These are phyloP conservation scores for Epinephelus cyanopodus DNA, from an alignment of 2,113 vertebrate species.

Conservation along the genomic window DNA sequence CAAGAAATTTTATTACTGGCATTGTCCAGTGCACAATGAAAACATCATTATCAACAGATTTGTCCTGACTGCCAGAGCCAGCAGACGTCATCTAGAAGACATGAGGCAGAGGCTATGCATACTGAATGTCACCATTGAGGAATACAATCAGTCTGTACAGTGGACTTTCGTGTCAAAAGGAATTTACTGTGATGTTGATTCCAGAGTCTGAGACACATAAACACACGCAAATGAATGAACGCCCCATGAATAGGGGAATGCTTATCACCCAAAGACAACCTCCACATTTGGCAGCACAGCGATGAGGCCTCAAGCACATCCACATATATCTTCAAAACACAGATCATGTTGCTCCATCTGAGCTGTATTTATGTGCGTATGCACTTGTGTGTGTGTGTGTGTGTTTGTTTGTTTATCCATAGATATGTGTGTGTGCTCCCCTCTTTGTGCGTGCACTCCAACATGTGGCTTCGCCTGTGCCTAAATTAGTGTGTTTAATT, in stretches of 20 bases:
- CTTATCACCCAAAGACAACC: slow-evolving; percentile 29
- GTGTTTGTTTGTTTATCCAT: neutral
- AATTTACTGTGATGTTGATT: neutral
- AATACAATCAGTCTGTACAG: too few relatives aligned
- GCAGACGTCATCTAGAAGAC: too few relatives aligned
- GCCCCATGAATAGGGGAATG: slow-evolving; percentile 6
- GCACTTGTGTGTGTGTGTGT: neutral
- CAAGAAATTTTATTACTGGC: too few relatives aligned
- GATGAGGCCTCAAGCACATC: neutral
- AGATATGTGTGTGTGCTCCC: neutral
- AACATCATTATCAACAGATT: too few relatives aligned
- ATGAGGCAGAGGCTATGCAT: too few relatives aligned
- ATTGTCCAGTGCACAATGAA: too few relatives aligned
- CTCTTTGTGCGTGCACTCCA: neutral
- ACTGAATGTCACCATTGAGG: too few relatives aligned
- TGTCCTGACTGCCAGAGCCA: too few relatives aligned
- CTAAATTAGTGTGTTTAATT: neutral
- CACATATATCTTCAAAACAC: slow-evolving; percentile 12
- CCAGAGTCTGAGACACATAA: neutral
- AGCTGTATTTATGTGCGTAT: neutral
- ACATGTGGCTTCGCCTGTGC: neutral
- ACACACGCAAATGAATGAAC: neutral
- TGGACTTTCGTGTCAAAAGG: too few relatives aligned
- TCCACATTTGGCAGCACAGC: slow-evolving; percentile 6
- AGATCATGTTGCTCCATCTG: neutral